Evolutionary conservation across 2,888 invertebrate species (phyloP).

Genomic region (Periphyllus acericola): DNA sequence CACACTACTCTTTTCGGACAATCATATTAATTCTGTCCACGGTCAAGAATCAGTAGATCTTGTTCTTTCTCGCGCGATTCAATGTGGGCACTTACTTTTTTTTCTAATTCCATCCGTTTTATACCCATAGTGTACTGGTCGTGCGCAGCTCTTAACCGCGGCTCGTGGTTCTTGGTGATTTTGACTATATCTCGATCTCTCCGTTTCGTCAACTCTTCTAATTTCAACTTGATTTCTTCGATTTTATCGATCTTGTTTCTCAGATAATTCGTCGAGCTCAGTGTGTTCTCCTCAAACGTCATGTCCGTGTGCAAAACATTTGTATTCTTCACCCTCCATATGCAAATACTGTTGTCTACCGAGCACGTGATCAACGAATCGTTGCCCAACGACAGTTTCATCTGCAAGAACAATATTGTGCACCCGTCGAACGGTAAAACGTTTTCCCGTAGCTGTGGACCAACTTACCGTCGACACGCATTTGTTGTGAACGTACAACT

Average conservation of each 20-base stretch:
- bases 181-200: background rate
- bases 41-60: too few relatives aligned
- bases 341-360: conserved; percentile 80
- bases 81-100: background rate
- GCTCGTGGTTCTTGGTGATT: background rate
- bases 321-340: conserved; percentile 74
- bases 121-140: background rate
- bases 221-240: background rate
- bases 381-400: background rate
- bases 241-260: background rate
- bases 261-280: background rate
- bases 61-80: background rate
- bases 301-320: background rate
- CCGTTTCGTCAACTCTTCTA: background rate
- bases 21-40: too few relatives aligned
- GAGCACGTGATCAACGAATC: conserved; percentile 21
- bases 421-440: background rate
- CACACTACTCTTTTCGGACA: too few relatives aligned
- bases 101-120: background rate
- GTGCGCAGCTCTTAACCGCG: background rate
- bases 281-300: background rate
- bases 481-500: conserved; percentile 70
- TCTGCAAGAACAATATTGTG: background rate
- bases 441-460: background rate
- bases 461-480: conserved; percentile 30